Evolutionary conservation across 2,797 vertebrate species (phyloP), one percentile per base, ranked within the genome.

Genomic region (Bovichtus diacanthus): DNA sequence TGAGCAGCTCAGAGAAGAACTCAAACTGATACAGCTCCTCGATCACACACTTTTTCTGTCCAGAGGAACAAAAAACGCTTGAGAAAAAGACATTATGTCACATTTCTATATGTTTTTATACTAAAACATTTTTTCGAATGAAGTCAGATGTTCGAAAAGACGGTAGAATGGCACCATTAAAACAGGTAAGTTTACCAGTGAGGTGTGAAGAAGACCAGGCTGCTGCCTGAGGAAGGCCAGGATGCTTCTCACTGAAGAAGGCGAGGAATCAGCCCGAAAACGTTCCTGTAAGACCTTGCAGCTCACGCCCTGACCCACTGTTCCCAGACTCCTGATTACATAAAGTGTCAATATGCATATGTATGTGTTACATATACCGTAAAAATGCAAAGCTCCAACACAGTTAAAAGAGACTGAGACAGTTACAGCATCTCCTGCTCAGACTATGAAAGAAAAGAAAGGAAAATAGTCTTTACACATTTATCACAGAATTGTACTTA

Each of bases 11-110:
- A 10, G 90, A 75, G 80, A 95, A 93, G 86, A 95, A 94, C 65
- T 92, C 70, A 62, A 93, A 90, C 58, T 87, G 59, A 78, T 94
- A 91, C 55, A 95, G 38, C 68, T 82, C 86, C 9, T 95, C 87
- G 7, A 93, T 88, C 53, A 96, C 50, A 71, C 95, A 96, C 51
- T 69, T 94, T 95, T 94, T 96, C 96, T 96, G 84, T 71, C 51
- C 58, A 53, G 56, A 38, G 70, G 16, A 82, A 46, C 31, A 82
- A 23, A 74, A n/a, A 19, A 76, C 23, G 27, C 11, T 39, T 23
- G 5, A 73, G 5, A 60, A 44, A n/a, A 44, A 12, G 1, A 23
- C 2, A 38, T 16, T 27, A 25, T 11, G 25, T 38, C 1, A 23
- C n/a, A 23, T n/a, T n/a, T n/a, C n/a, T n/a, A n/a, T n/a, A n/a